A percentile compares a stretch with the other conserved stretches of the same genome.
These are phyloP conservation scores for Chondrilla cf. caribensis DNA, from an alignment of 37 sponge, comb jelly and placozoan genomes.

Conservation along the genomic window DNA sequence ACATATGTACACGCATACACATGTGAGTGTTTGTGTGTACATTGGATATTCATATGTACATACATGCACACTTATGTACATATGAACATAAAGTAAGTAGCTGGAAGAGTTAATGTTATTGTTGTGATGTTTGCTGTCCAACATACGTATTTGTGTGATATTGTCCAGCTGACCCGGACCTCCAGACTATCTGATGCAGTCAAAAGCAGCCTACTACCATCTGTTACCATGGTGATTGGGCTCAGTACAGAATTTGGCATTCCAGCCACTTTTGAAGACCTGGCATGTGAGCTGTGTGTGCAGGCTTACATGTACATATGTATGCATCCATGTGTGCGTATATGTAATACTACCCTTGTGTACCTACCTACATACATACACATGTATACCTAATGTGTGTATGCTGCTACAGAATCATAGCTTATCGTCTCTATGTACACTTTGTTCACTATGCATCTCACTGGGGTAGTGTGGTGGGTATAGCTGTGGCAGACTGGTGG, in stretches of 20 bases:
- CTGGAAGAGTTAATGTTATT: too few relatives aligned
- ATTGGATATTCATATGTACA: neutral
- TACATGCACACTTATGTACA: neutral
- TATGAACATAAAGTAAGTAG: too few relatives aligned
- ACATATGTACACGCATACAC: neutral
- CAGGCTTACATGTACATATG: neutral
- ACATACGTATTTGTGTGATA: neutral
- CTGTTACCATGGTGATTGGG: slow-evolving; percentile 28
- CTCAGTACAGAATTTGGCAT: slow-evolving; percentile 57
- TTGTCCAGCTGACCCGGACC: slow-evolving; percentile 16
- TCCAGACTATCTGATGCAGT: slow-evolving; percentile 33
- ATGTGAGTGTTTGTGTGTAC: neutral
- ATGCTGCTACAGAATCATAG: too few relatives aligned
- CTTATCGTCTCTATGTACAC: too few relatives aligned
- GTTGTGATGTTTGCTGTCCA: neutral
- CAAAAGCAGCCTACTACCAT: slow-evolving; percentile 47
- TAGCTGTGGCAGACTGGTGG: too few relatives aligned
- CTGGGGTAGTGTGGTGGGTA: too few relatives aligned
- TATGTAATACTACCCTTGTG: neutral
- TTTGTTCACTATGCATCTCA: too few relatives aligned
- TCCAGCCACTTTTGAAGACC: slow-evolving; percentile 8
- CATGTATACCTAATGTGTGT: too few relatives aligned
- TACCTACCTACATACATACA: neutral
- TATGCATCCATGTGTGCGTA: neutral
- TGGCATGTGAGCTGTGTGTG: slow-evolving; percentile 21